Evolutionary conservation across 2,113 vertebrate species (phyloP).

Genomic region (Morone saxatilis): DNA sequence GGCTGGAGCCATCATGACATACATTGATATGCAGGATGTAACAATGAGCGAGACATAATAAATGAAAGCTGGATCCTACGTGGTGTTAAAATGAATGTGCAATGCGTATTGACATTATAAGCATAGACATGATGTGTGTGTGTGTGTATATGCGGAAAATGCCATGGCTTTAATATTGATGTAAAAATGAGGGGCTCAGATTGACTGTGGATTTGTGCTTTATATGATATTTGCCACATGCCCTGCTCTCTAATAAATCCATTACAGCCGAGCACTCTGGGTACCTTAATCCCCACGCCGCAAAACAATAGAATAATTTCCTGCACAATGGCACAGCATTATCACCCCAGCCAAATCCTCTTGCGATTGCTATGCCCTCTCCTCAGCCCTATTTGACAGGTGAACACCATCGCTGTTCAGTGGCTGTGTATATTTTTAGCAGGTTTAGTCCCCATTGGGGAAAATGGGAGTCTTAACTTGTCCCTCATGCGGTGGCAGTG

Average conservation of each 20-base stretch:
- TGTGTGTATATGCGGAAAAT: not conserved
- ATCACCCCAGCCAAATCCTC: slow-evolving; percentile 31
- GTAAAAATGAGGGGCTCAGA: not conserved
- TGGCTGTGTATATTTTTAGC: slow-evolving; percentile 20
- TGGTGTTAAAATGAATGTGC: slow-evolving; percentile 3
- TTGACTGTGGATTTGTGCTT: not conserved
- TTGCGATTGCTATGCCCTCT: not conserved
- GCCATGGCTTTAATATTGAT: not conserved
- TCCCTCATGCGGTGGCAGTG: not conserved
- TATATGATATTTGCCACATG: slow-evolving; percentile 35
- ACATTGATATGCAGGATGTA: slow-evolving; percentile 14
- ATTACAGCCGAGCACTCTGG: slow-evolving; percentile 30
- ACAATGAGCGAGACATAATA: slow-evolving; percentile 3
- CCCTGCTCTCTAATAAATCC: slow-evolving; percentile 33
- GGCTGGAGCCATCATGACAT: slow-evolving; percentile 15
- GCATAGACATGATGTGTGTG: too few species aligned
- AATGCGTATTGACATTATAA: not conserved
- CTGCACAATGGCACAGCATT: slow-evolving; percentile 36
- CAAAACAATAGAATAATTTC: slow-evolving; percentile 57
- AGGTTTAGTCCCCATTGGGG: not conserved
- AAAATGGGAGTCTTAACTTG: slow-evolving; percentile 7
- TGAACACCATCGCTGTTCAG: slow-evolving; percentile 7
- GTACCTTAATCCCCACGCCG: slow-evolving; percentile 33
- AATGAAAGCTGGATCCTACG: not conserved
- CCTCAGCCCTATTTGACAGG: slow-evolving; percentile 18